These are phyloP conservation scores for Drosophila aff. DNA, from an alignment of 1,140 invertebrate genomes.

Conservation along the genomic window DNA sequence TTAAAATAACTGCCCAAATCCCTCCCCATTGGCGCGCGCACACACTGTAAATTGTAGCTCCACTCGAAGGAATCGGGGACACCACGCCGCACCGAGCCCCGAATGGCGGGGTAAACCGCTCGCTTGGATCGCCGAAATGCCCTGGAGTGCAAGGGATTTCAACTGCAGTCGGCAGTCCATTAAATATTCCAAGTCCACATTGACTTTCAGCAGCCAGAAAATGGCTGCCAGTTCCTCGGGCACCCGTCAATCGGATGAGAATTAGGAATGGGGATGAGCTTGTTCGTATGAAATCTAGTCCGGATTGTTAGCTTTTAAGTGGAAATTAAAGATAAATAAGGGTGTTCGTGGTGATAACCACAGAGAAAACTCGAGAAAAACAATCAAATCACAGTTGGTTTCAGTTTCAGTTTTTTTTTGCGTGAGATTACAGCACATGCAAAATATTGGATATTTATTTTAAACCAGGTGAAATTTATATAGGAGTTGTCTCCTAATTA, in stretches of 20 bases:
- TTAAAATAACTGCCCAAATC: constrained; percentile 66
- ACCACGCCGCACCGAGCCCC: constrained; percentile 26
- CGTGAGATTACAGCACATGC: not conserved
- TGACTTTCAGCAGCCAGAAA: constrained; percentile 45
- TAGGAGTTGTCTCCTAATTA: no score
- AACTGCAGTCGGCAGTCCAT: constrained; percentile 43
- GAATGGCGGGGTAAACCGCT: constrained; percentile 20
- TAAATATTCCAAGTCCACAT: constrained; percentile 58
- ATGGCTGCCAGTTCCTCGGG: constrained; percentile 24
- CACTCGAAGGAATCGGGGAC: constrained; percentile 33
- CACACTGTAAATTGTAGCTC: constrained; percentile 19
- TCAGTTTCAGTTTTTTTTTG: not conserved
- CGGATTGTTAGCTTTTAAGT: constrained; percentile 3
- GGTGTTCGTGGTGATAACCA: not conserved
- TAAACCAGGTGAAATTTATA: not conserved
- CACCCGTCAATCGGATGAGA: constrained; percentile 14
- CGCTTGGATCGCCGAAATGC: constrained; percentile 4
- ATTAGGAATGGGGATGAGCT: not conserved
- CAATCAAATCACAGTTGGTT: not conserved
- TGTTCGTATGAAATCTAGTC: not conserved
- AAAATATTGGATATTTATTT: no score
- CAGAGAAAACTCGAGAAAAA: not conserved
- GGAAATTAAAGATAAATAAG: constrained; percentile 7
- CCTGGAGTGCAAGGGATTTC: constrained; percentile 42
- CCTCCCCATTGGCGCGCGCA: constrained; percentile 6